A percentile compares a stretch with the other conserved stretches of the same genome.
Evolutionary conservation across 2,888 invertebrate species (phyloP).

Genomic region (Sinodicranocentrus sp.): DNA sequence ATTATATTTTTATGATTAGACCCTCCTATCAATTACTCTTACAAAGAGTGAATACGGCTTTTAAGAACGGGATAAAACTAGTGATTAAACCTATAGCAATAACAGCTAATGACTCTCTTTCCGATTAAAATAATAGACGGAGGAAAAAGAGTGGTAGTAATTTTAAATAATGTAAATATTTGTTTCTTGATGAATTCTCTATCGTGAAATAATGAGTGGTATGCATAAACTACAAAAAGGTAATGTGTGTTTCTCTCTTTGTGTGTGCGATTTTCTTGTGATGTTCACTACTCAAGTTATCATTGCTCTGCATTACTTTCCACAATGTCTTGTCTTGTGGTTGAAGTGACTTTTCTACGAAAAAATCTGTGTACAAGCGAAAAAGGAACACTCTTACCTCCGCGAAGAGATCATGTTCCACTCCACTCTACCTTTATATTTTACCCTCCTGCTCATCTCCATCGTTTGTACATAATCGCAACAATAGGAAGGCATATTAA

Average conservation of each 20-base stretch:
- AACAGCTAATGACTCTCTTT: conserved; percentile 45
- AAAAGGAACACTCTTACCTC: too few relatives aligned
- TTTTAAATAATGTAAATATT: too few relatives aligned
- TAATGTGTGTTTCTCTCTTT: too few relatives aligned
- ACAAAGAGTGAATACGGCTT: not conserved
- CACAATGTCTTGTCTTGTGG: not conserved
- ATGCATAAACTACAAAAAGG: too few relatives aligned
- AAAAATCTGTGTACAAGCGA: too few relatives aligned
- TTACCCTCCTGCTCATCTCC: not conserved
- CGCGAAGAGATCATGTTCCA: conserved; percentile 1
- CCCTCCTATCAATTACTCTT: conserved; percentile 1
- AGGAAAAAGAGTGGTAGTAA: too few relatives aligned
- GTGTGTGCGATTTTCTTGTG: not conserved
- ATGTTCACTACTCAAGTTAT: not conserved
- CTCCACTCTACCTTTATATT: not conserved
- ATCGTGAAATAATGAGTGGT: too few relatives aligned
- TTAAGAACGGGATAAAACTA: not conserved
- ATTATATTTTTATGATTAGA: too few relatives aligned
- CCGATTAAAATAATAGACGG: not conserved
- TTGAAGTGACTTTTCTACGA: not conserved
- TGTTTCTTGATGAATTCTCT: too few relatives aligned
- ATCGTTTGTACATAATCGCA: not conserved
- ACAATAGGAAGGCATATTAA: too few relatives aligned
- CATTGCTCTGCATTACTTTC: not conserved
- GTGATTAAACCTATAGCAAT: conserved; percentile 19